Base-by-base conservation (phyloP, 1,140 invertebrate genomes). In the Portunus trituberculatus region DNA sequence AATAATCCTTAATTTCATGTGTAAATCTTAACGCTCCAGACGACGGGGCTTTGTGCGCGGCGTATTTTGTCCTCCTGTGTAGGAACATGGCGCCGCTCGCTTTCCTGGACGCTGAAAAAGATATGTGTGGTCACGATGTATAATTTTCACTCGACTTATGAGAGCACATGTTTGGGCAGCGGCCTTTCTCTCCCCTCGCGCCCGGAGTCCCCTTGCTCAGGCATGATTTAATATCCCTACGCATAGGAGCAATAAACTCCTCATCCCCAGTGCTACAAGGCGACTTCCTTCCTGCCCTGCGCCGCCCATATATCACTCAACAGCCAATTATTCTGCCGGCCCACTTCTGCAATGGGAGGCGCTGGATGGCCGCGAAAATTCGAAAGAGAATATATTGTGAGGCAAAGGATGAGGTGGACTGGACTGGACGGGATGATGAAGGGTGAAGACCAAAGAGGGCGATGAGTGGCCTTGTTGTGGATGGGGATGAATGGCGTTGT, bases 1-100 rank as follows among this genome's bases (percentile, higher is more conserved):
- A 76, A 76, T 76, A 76, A 76, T 76, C 67, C 67, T 76, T 76
- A n/a, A 76, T 76, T 76, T n/a, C n/a, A n/a, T n/a, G 67, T 76
- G 67, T 76, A 76, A 76, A 76, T 76, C 67, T n/a, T n/a, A 8
- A 76, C 20, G n/a, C 67, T 7, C 2, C 4, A 76, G 16, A 76
- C 67, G 16, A 59, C 12, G 52, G 20, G 20, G 67, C 67, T 76
- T 76, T 76, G 67, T 25, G 12, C n/a, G 0, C 20, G 12, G 25
- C n/a, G 67, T 76, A 8, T 76, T 76, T 76, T 76, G 25, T 76
- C n/a, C 20, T 1, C 67, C 67, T 76, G 12, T 20, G n/a, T 76
- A 12, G n/a, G 67, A 76, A 76, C n/a, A 8, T 25, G n/a, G 67
- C 67, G 67, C n/a, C 25, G 20, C 52, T 59, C 20, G 52, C 20